Conservation (phyloP, 2,888 invertebrate genomes). For the Lycia hirtaria region DNA sequence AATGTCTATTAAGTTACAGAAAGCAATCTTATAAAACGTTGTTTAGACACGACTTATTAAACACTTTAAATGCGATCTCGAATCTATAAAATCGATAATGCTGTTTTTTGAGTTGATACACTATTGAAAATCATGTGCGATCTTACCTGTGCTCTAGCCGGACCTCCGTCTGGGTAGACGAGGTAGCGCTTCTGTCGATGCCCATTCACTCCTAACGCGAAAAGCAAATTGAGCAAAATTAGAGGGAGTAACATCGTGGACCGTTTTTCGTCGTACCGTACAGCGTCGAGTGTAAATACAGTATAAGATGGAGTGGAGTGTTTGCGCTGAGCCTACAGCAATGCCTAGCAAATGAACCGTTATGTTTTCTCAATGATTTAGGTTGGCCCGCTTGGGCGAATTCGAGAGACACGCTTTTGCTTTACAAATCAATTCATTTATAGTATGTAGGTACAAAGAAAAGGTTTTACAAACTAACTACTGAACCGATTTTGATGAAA, state of each 20-base stretch:
- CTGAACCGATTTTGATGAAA: too few species aligned
- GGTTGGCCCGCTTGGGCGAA: constrained; percentile 43
- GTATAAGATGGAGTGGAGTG: constrained; percentile 72
- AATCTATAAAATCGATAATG: constrained; percentile 46
- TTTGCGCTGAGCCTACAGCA: constrained; percentile 71
- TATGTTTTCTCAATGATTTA: constrained; percentile 80
- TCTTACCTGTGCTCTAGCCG: constrained; percentile 87
- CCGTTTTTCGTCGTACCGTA: constrained; percentile 51
- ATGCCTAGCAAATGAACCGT: constrained; percentile 79
- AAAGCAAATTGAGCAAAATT: constrained; percentile 68
- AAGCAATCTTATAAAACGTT: too few species aligned
- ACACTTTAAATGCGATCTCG: too few species aligned
- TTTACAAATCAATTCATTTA: constrained; percentile 48
- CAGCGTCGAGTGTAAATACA: constrained; percentile 65
- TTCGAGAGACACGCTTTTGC: constrained; percentile 39
- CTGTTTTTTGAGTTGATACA: too few species aligned
- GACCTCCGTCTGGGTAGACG: constrained; percentile 85
- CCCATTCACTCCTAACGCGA: constrained; percentile 51
- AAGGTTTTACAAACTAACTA: too few species aligned
- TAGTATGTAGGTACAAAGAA: too few species aligned
- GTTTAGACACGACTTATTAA: too few species aligned
- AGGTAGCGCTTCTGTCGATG: constrained; percentile 82
- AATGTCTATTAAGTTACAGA: too few species aligned
- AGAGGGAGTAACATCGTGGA: constrained; percentile 61
- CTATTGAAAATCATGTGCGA: too few species aligned